Evolutionary conservation across 2,113 vertebrate genomes (phyloP), one percentile per base, ranked within the genome.

Genomic region (Alouatta palliata): DNA sequence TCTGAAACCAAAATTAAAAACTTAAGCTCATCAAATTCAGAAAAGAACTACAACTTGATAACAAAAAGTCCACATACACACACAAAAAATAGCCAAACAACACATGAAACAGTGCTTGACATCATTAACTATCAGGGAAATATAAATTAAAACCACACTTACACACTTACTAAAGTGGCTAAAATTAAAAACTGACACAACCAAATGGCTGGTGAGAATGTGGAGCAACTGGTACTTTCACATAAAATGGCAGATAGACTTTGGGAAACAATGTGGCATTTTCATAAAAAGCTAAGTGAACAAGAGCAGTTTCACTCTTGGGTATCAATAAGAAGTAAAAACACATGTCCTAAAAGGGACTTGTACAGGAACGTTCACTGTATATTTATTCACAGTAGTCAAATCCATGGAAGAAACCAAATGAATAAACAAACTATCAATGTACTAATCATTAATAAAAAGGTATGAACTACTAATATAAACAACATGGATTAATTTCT

Each of bases 1-100:
- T 89, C 85, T 75, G 61, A 82, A 96, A 79, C 11, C 30, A 93
- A 91, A 88, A 76, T 66, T 83, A 56, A 93, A 92, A 73, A 86
- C n/a, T 70, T 76, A 93, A 84, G 8, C 2, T 91, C 23, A 91
- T 77, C 43, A 95, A 91, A 66, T 54, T 94, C 35, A 47, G 40
- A 94, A 47, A 89, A 93, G 75, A 82, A 47, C 19, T 92, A 86
- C 14, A 92, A 64, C 49, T 82, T 81, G 37, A 64, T 71, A 80
- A 58, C 32, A 64, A 64, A 52, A 85, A 75, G 21, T 86, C 71
- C 9, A 32, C 5, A 30, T 30, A 64, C 61, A 64, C 27, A 43
- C 56, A 68, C 40, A 87, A 37, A 37, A 61, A 94, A 77, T 27
- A 10, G 40, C 12, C 61, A 87, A 90, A 58, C 80, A 87, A 81